Evolutionary conservation across 53 echinoderm and acorn worm genomes (phyloP).

Genomic region (Temnopleurus reevesii): DNA sequence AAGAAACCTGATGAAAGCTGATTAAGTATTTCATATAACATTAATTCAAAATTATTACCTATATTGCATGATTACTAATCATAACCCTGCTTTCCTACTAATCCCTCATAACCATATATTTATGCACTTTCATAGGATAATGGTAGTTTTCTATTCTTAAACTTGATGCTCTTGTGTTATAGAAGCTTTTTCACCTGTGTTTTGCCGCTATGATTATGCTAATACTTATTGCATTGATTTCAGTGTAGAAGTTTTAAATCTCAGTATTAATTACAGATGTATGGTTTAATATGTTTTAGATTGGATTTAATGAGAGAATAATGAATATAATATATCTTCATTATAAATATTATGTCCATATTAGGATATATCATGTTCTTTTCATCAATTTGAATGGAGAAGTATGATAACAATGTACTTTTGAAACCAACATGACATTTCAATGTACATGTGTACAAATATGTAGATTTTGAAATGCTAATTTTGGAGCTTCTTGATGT

Average conservation of each 20-base stretch:
- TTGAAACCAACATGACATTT: no score
- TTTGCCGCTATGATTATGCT: neutral
- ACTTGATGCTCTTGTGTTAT: neutral
- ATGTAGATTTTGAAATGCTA: no score
- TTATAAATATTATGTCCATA: no score
- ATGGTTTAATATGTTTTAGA: neutral
- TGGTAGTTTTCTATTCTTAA: neutral
- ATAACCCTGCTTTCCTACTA: neutral
- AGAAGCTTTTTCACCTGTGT: no score
- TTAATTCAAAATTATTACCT: neutral
- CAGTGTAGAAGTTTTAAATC: neutral
- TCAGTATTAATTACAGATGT: neutral
- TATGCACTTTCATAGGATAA: neutral
- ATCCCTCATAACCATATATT: neutral
- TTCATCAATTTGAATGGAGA: no score
- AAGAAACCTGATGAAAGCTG: neutral
- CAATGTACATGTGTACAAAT: no score
- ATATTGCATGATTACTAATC: slow-evolving; percentile 14
- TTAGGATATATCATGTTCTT: no score
- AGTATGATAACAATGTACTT: no score
- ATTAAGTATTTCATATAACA: neutral
- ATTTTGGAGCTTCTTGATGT: no score
- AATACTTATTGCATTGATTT: neutral
- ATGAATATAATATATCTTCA: no score
- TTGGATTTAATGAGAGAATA: no score